These are phyloP conservation scores for Corvus hawaiiensis DNA, from an alignment of 2,113 vertebrate genomes.

Conservation along the genomic window DNA sequence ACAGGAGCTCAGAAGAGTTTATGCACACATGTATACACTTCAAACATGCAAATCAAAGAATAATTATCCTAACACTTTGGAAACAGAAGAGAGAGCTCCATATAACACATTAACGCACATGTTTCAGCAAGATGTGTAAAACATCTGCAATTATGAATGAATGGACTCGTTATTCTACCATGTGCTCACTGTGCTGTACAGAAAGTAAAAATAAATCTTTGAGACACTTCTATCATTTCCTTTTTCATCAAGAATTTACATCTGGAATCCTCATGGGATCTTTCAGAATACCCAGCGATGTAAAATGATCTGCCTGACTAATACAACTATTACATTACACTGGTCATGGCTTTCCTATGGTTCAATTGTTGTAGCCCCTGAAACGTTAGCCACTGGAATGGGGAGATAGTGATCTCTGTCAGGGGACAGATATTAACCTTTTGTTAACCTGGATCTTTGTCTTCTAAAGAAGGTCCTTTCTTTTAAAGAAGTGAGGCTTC, in stretches of 20 bases:
- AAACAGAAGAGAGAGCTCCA: neutral
- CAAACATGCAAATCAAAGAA: slow-evolving; percentile 4
- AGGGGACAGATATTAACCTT: slow-evolving; percentile 30
- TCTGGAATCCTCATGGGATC: slow-evolving; percentile 55
- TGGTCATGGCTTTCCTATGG: slow-evolving; percentile 20
- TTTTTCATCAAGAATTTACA: slow-evolving; percentile 36
- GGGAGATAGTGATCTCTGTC: neutral
- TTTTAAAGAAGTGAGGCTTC: neutral
- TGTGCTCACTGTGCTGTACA: slow-evolving; percentile 20
- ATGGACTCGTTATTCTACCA: slow-evolving; percentile 27
- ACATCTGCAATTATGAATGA: slow-evolving; percentile 57
- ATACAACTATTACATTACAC: neutral
- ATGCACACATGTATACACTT: neutral
- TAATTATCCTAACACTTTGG: neutral
- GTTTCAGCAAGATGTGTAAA: slow-evolving; percentile 56
- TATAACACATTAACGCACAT: neutral
- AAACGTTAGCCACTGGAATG: neutral
- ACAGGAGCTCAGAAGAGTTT: neutral
- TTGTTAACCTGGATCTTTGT: neutral
- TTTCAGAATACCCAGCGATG: neutral
- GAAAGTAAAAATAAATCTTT: slow-evolving; percentile 63
- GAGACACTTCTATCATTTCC: slow-evolving; percentile 36
- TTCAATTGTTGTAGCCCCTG: slow-evolving; percentile 29
- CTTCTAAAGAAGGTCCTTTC: neutral
- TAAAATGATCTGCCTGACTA: slow-evolving; percentile 46